Conservation (phyloP, 2,797 vertebrate species). For the Kryptopterus vitreolus region DNA sequence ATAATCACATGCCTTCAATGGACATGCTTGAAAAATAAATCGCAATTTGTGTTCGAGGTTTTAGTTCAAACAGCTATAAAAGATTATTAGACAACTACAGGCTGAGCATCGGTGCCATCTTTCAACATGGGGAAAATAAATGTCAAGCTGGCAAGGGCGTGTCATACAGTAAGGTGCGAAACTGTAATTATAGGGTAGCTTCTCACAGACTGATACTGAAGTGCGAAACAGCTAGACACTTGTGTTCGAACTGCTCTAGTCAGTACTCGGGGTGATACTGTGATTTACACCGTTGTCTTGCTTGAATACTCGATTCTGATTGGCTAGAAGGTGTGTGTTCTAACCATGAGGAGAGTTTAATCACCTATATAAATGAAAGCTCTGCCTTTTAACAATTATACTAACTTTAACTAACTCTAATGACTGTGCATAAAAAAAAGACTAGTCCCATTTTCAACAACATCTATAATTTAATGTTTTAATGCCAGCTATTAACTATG, state of each 20-base stretch:
- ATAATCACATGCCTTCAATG: not conserved
- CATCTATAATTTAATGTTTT: no score
- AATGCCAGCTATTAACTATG: no score
- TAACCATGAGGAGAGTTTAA: no score
- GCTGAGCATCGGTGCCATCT: not conserved
- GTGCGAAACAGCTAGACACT: not conserved
- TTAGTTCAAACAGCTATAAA: not conserved
- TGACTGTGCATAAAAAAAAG: no score
- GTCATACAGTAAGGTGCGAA: not conserved
- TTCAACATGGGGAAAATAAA: constrained; percentile 8
- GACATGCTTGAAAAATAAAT: not conserved
- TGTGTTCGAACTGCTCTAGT: not conserved
- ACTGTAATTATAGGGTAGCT: constrained; percentile 2
- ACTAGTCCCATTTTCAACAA: no score
- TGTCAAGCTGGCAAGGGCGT: not conserved
- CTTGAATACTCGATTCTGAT: not conserved
- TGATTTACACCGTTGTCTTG: not conserved
- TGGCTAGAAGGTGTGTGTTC: not conserved
- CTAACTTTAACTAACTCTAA: no score
- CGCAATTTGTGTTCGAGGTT: not conserved
- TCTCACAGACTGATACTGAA: not conserved
- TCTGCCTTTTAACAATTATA: no score
- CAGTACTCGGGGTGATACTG: not conserved
- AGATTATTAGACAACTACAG: constrained; percentile 3
- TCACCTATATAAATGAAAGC: no score